Base-by-base conservation (phyloP, 2,113 vertebrate species). In the Lucifuga dentata region DNA sequence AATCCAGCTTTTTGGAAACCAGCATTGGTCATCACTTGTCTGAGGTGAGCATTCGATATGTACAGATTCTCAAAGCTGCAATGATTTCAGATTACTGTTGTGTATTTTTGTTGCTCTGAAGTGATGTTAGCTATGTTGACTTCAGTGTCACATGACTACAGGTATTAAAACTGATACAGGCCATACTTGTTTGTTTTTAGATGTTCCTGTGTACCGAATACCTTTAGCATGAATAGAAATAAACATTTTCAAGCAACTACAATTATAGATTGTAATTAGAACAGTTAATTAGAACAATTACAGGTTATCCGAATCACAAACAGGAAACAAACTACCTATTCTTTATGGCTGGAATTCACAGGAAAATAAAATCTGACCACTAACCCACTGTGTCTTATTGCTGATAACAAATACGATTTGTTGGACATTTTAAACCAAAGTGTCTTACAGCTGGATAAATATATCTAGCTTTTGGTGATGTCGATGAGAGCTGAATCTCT, bases 311-410 rank as follows among this genome's bases (percentile, higher is more conserved):
- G 7, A 72, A 52, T 58, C 16, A 57, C 76, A 75, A 61, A 52
- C 12, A 23, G 32, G 44, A 36, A 52, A 29, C n/a, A n/a, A 78
- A 68, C 67, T 68, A 81, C 48, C 66, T 73, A 49, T 73, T 70
- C 32, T 57, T 58, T 41, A 49, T 75, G 39, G 61, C 65, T 74
- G 52, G 46, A 81, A 72, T 84, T 72, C 82, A 68, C 29, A 39
- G 39, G 65, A 68, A 33, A 5, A 61, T 41, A 11, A 2, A 35
- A 35, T 35, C 39, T 68, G 55, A 57, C 67, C 51, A 43, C 63
- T 55, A 50, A 76, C 36, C 8, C n/a, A 51, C 55, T 83, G 71
- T 78, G 38, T 72, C 50, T 67, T 55, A 49, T 39, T 67, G 41
- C 51, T 58, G 36, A 40, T 48, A 19, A 53, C 12, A 0, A 35